A percentile compares a stretch with the other conserved stretches of the same genome.
Evolutionary conservation across 2,113 vertebrate species (phyloP).

Genomic region (Peromyscus maniculatus): DNA sequence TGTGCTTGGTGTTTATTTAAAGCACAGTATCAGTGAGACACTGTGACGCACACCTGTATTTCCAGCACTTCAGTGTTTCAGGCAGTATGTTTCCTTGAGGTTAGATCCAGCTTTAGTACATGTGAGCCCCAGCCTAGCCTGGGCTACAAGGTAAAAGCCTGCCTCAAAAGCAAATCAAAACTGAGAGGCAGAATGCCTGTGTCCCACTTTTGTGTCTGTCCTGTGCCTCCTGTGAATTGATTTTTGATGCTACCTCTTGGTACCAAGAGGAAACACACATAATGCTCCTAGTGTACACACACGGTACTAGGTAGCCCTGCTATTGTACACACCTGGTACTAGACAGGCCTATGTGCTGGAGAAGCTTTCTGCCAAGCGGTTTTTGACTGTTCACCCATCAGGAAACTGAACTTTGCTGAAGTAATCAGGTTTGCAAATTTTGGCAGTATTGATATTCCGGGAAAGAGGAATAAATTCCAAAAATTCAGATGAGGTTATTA

Average conservation of each 20-base stretch:
- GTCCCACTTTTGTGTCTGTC: not conserved
- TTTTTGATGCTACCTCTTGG: conserved; percentile 30
- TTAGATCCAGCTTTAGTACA: not conserved
- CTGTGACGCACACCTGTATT: not conserved
- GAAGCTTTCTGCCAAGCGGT: conserved; percentile 41
- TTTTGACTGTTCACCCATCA: conserved; percentile 66
- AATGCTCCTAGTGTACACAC: conserved; percentile 21
- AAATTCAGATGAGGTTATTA: conserved; percentile 63
- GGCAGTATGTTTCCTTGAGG: not conserved
- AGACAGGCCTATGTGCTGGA: not conserved
- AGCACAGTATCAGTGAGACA: not conserved
- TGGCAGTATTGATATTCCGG: conserved; percentile 54
- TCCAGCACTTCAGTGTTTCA: not conserved
- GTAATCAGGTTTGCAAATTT: conserved; percentile 63
- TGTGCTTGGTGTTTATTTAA: not conserved
- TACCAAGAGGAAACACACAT: not conserved
- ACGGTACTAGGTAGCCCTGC: not conserved
- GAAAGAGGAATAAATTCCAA: conserved; percentile 51
- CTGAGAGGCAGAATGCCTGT: not conserved
- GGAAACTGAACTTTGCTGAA: conserved; percentile 61
- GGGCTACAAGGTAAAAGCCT: too few species aligned
- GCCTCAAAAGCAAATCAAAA: not conserved
- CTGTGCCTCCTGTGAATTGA: not conserved
- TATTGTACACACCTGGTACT: not conserved
- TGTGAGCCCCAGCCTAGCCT: not conserved